A percentile compares a stretch with the other conserved stretches of the same genome.
phyloP scores from a whole-genome alignment of 1,140 invertebrate genomes.

The Drosophila obscura region DNA sequence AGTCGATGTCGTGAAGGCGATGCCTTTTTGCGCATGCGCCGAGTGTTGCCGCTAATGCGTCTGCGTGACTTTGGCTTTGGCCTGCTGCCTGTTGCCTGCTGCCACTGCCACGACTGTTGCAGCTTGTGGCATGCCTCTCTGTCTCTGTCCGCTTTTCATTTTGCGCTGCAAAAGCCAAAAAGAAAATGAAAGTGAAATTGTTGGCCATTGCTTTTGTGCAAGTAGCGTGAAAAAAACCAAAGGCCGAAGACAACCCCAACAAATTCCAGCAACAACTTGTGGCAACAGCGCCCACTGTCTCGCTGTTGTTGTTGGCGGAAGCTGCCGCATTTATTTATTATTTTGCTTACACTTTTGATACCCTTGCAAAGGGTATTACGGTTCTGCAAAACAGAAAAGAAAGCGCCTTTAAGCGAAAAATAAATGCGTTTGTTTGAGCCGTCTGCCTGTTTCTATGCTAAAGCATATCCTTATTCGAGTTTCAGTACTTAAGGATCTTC shows the following conservation, averaged over 20 bases:
- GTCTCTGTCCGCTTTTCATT: conserved; percentile 58
- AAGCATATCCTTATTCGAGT: no score
- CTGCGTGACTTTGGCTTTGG: conserved; percentile 74
- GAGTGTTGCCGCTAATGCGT: conserved; percentile 63
- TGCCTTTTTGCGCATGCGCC: conserved; percentile 45
- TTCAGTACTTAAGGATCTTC: not conserved
- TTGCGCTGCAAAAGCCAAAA: conserved; percentile 55
- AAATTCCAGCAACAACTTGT: conserved; percentile 38
- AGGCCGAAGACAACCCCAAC: conserved; percentile 34
- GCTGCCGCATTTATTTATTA: conserved; percentile 69
- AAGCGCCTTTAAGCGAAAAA: no score
- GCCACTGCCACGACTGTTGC: not conserved
- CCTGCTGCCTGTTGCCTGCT: conserved; percentile 20
- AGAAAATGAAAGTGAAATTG: conserved; percentile 80
- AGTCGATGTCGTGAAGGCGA: not conserved
- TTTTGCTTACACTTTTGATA: conserved; percentile 26
- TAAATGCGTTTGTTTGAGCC: no score
- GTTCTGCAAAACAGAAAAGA: no score
- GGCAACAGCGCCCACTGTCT: conserved; percentile 41
- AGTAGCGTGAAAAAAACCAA: conserved; percentile 67
- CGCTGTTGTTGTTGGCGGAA: conserved; percentile 68
- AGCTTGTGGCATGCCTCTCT: conserved; percentile 11
- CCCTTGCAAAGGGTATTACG: no score
- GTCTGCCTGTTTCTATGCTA: no score
- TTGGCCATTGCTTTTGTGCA: conserved; percentile 71